phyloP scores from a whole-genome alignment of 1,140 invertebrate genomes.

The Magallana ariakensis region DNA sequence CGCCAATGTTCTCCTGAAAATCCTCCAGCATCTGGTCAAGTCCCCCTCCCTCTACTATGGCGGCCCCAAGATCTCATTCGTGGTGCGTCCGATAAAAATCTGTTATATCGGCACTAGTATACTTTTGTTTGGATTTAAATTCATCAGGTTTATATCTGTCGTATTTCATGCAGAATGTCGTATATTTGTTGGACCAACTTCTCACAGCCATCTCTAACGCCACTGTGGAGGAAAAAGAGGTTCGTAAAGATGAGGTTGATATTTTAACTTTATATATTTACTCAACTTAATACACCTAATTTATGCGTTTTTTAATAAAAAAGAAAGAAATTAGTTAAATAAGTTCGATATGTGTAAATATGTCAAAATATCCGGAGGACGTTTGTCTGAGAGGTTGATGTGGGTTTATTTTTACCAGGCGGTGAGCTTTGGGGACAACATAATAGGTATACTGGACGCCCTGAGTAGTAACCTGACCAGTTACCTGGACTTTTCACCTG shows the following conservation, averaged over 20 bases:
- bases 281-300: too few species aligned
- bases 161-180: constrained; percentile 57
- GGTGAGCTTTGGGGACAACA: constrained; percentile 38
- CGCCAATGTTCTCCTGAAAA: constrained; percentile 55
- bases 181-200: constrained; percentile 57
- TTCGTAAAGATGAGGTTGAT: not conserved
- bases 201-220: constrained; percentile 51
- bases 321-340: too few species aligned
- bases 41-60: constrained; percentile 46
- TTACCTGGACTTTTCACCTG: constrained; percentile 25
- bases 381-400: too few species aligned
- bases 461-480: not conserved
- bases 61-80: constrained; percentile 40
- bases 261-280: too few species aligned
- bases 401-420: not conserved
- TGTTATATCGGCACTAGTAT: too few species aligned
- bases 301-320: too few species aligned
- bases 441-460: constrained; percentile 23
- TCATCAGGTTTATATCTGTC: too few species aligned
- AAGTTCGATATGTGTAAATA: too few species aligned
- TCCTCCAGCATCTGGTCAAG: constrained; percentile 50
- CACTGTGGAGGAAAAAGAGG: constrained; percentile 59
- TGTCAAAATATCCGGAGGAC: too few species aligned
- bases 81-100: not conserved
- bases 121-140: too few species aligned